phyloP scores from a whole-genome alignment of 1,140 invertebrate genomes.

The Orius laevigatus region DNA sequence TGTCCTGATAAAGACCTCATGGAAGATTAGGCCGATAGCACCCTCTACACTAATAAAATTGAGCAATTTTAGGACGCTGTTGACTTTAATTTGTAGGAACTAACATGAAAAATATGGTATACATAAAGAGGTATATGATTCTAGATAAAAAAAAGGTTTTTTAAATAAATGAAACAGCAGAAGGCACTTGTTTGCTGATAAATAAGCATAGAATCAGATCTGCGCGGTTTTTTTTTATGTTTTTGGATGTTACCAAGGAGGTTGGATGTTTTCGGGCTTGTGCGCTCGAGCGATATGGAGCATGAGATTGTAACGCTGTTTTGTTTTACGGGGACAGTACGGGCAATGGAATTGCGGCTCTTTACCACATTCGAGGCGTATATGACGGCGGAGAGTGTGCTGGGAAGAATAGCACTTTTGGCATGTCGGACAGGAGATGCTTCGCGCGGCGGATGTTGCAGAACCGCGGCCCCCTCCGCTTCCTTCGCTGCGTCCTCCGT shows the following conservation, averaged over 20 bases:
- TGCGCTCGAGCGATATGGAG: constrained; percentile 19
- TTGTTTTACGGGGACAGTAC: constrained; percentile 31
- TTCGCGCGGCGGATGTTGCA: not conserved
- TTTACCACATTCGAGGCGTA: constrained; percentile 34
- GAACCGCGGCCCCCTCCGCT: not conserved
- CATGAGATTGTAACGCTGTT: constrained; percentile 21
- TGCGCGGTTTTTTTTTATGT: not conserved
- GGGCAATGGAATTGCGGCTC: constrained; percentile 32
- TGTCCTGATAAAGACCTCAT: no score
- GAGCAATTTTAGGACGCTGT: no score
- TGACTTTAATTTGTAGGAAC: not conserved
- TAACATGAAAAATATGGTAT: not conserved
- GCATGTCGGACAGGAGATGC: constrained; percentile 31
- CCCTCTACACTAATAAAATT: no score
- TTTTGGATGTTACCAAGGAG: not conserved
- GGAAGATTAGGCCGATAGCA: no score
- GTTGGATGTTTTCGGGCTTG: constrained; percentile 13
- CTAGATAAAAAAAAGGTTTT: not conserved
- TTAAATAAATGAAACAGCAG: not conserved
- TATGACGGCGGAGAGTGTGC: constrained; percentile 33
- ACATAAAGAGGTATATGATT: constrained; percentile 1
- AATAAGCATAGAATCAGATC: not conserved
- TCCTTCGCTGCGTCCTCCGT: not conserved
- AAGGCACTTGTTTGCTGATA: not conserved
- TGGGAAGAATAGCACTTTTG: constrained; percentile 33